Evolutionary conservation across 1,140 invertebrate species (phyloP), one percentile per base, ranked within the genome.

Genomic region (Epicauta chinensis): DNA sequence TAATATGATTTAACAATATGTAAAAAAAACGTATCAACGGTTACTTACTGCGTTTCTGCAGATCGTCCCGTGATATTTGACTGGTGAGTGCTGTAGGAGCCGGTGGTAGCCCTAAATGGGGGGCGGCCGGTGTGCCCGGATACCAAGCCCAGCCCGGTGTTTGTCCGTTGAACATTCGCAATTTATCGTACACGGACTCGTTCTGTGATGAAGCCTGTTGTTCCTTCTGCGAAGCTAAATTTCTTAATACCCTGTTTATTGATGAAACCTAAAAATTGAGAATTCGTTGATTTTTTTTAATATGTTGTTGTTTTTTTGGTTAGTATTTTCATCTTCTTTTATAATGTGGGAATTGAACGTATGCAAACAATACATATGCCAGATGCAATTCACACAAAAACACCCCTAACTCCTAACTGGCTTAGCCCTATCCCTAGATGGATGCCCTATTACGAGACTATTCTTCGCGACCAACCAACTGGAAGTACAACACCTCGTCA

Each of bases 211-310:
- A 78, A 64, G 48, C 76, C 69, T 80, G 79, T 60, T 86, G 84
- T 64, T 93, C 89, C 61, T 93, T 96, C 69, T 94, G 90, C 4
- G 91, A 88, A 0, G 92, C 89, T 46, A 98, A 77, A 73, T 97
- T 97, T 35, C 94, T 80, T 54, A 98, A 76, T n/a, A 98, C 94
- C 57, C 94, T 86, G 75, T 97, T 97, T 62, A 97, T 98, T n/a
- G 93, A 97, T 5, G 94, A 98, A 34, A 97, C 93, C 93, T 97
- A 74, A 12, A 72, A 75, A 34, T 49, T 56, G 49, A 58, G 10
- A 51, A 57, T n/a, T 23, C 7, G 23, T 3, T 7, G 23, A 23
- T 23, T 23, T 5, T 23, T 23, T 23, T 23, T 23, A n/a, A n/a
- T n/a, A n/a, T 23, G 23, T 23, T 3, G 23, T 5, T 23, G 4